Evolutionary conservation across 2,797 vertebrate genomes (phyloP).

Genomic region (Sylvilagus floridanus): DNA sequence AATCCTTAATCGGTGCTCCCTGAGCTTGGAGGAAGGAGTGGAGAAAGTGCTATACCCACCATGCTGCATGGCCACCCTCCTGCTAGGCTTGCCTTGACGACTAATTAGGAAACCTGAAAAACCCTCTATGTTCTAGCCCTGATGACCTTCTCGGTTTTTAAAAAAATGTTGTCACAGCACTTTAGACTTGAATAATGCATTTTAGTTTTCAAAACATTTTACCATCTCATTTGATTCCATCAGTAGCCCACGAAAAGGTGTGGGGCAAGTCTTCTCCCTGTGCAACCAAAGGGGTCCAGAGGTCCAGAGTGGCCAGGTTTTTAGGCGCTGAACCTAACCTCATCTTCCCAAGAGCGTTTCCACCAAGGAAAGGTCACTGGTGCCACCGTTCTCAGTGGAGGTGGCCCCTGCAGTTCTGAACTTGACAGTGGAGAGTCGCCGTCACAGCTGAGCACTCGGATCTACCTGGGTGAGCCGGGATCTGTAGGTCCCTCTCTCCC

Average conservation of each 20-base stretch:
- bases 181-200: constrained; percentile 21
- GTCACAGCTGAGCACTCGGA: background rate
- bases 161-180: background rate
- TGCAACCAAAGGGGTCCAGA: background rate
- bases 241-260: background rate
- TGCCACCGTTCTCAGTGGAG: background rate
- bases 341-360: background rate
- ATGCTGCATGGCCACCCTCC: background rate
- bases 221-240: background rate
- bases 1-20: background rate
- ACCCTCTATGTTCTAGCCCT: background rate
- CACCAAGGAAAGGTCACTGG: background rate
- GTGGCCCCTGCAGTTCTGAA: background rate
- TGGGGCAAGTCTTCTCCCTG: background rate
- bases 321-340: background rate
- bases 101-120: constrained; percentile 45
- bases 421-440: background rate
- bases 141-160: background rate
- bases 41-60: background rate
- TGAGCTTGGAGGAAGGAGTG: background rate
- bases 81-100: background rate
- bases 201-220: constrained; percentile 16
- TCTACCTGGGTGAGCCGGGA: rapidly evolving
- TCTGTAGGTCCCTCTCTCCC: background rate
- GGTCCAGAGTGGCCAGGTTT: background rate